Conservation (phyloP, 1,140 invertebrate genomes). For the Sesamia nonagrioides region DNA sequence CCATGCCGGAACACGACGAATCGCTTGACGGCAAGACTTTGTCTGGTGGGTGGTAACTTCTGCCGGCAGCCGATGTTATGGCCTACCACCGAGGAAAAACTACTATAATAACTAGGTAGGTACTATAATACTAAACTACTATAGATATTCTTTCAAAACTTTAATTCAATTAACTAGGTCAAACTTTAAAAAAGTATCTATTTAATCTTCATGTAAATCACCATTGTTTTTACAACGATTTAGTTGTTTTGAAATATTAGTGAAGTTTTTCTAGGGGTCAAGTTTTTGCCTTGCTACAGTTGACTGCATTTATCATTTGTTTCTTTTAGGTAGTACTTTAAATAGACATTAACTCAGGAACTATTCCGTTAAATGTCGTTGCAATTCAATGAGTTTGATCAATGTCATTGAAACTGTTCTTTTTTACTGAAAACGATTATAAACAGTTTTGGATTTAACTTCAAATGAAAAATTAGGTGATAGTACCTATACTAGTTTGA, state of each 20-base stretch:
- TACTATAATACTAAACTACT: too few relatives aligned
- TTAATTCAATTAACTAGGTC: background rate
- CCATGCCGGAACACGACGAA: too few relatives aligned
- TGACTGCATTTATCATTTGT: constrained; percentile 1
- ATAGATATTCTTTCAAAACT: too few relatives aligned
- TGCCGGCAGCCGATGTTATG: too few relatives aligned
- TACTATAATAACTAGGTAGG: too few relatives aligned
- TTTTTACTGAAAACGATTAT: background rate
- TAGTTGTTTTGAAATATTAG: background rate
- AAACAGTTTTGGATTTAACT: background rate
- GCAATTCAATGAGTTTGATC: constrained; percentile 9
- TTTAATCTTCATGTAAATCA: too few relatives aligned
- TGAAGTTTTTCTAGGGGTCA: background rate
- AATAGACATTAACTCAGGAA: constrained; percentile 3
- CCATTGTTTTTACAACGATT: background rate
- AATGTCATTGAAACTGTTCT: constrained; percentile 12
- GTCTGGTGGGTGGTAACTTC: too few relatives aligned
- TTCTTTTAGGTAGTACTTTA: background rate
- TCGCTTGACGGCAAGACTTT: too few relatives aligned
- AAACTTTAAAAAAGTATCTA: background rate
- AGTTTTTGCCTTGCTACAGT: background rate
- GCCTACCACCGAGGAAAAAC: too few relatives aligned
- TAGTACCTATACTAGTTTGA: too few relatives aligned
- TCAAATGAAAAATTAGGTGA: too few relatives aligned
- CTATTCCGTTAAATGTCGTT: constrained; percentile 22